Conservation (phyloP, 2,113 vertebrate species). For the Brevimyrus niger region DNA sequence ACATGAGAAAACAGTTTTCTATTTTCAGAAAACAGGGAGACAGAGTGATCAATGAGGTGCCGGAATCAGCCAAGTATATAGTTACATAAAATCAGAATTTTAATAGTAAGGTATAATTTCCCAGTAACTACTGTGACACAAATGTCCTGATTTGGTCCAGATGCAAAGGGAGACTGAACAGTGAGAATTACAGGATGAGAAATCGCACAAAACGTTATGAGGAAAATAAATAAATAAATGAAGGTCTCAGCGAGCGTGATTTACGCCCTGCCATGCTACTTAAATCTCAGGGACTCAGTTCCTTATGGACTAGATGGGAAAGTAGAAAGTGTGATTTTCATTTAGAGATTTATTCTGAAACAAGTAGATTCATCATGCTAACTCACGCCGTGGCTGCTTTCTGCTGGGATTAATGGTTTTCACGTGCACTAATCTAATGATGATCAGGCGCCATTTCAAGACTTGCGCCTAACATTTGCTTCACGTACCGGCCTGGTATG, state of each 20-base stretch:
- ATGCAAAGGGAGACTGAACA: not conserved
- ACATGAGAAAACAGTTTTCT: constrained; percentile 25
- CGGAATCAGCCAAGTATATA: constrained; percentile 35
- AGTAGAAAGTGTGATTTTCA: not conserved
- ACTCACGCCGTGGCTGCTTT: not conserved
- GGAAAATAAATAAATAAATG: not conserved
- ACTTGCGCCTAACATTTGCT: not conserved
- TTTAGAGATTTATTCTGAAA: not conserved
- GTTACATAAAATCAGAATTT: constrained; percentile 37
- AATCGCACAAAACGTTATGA: not conserved
- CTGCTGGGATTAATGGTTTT: not conserved
- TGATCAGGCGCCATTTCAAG: not conserved
- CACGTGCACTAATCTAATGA: not conserved
- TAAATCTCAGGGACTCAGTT: not conserved
- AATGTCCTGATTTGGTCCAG: not conserved
- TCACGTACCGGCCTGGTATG: constrained; percentile 7
- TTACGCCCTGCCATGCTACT: not conserved
- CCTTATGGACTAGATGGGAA: not conserved
- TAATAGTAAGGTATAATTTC: constrained; percentile 11
- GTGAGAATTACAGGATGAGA: not conserved
- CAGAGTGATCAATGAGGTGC: constrained; percentile 41
- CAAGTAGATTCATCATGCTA: not conserved
- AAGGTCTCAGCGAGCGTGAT: not conserved
- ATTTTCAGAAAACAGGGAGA: constrained; percentile 35
- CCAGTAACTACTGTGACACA: constrained; percentile 2